phyloP scores from a whole-genome alignment of 2,797 vertebrate species.

The Tenualosa thibaudeaui region DNA sequence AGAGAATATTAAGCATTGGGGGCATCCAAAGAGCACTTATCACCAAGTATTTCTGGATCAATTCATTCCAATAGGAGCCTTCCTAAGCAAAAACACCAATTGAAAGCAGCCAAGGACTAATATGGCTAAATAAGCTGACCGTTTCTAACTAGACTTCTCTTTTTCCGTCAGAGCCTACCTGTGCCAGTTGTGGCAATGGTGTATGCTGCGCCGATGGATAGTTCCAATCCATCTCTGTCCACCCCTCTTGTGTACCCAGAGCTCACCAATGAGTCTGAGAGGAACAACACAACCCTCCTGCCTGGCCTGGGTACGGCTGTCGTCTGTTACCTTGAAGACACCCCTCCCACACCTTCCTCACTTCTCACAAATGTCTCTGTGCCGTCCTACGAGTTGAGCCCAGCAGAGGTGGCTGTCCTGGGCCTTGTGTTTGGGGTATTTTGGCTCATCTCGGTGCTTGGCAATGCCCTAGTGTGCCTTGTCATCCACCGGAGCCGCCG shows the following conservation, averaged over 20 bases:
- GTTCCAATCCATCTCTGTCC: slow-evolving; percentile 60
- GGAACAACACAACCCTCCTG: slow-evolving; percentile 56
- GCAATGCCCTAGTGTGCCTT: slow-evolving; percentile 89
- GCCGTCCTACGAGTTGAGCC: slow-evolving; percentile 60
- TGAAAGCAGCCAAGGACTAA: background rate
- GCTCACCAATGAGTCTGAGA: slow-evolving; percentile 74
- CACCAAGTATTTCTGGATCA: too few relatives aligned
- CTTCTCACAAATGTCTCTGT: slow-evolving; percentile 65
- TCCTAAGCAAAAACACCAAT: too few relatives aligned
- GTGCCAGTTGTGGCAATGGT: slow-evolving; percentile 64
- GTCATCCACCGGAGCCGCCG: slow-evolving; percentile 93
- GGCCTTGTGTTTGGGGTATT: slow-evolving; percentile 76
- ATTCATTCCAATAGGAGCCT: too few relatives aligned
- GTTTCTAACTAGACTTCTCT: slow-evolving; percentile 4
- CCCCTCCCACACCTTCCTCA: slow-evolving; percentile 4
- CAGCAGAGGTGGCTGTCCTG: slow-evolving; percentile 76
- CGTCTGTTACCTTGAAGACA: slow-evolving; percentile 51
- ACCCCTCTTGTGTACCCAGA: slow-evolving; percentile 64
- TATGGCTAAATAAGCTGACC: background rate
- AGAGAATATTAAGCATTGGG: too few relatives aligned
- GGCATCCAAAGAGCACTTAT: too few relatives aligned
- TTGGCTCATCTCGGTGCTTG: slow-evolving; percentile 87
- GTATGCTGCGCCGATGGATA: slow-evolving; percentile 69
- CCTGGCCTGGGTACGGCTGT: slow-evolving; percentile 50
- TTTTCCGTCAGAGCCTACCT: slow-evolving; percentile 59